Conservation (phyloP, 2,113 vertebrate genomes). For the Desmodus rotundus region DNA sequence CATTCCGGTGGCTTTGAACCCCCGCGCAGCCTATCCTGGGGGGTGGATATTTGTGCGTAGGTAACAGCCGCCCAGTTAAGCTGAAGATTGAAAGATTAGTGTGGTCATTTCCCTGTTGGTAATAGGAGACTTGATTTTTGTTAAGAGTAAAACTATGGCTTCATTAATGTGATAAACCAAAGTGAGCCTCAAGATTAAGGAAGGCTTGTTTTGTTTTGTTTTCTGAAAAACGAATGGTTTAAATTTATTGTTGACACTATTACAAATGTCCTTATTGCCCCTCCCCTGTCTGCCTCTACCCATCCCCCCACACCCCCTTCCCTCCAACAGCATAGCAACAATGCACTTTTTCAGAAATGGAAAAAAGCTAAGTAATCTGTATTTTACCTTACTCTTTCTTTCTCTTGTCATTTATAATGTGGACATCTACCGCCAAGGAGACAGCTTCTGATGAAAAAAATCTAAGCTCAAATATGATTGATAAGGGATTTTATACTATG, state of each 20-base stretch:
- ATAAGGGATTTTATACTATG: neutral
- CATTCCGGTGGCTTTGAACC: constrained; percentile 24
- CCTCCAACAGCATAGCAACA: neutral
- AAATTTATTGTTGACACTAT: too few relatives aligned
- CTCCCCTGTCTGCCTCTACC: too few relatives aligned
- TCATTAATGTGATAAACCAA: constrained; percentile 45
- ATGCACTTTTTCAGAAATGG: neutral
- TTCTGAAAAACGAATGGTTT: too few relatives aligned
- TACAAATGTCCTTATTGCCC: too few relatives aligned
- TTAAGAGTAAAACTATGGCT: constrained; percentile 31
- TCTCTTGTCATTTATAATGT: neutral
- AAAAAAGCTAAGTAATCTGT: neutral
- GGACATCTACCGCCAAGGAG: neutral
- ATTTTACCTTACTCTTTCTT: neutral
- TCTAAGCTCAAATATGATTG: neutral
- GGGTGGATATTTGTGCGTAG: neutral
- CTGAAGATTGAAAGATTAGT: neutral
- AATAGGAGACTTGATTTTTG: constrained; percentile 21
- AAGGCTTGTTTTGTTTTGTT: constrained; percentile 6
- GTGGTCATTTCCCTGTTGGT: neutral
- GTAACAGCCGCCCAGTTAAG: neutral
- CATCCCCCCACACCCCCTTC: too few relatives aligned
- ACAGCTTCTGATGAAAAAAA: constrained; percentile 11
- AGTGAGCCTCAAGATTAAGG: neutral
- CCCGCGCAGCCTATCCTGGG: neutral